Evolutionary conservation across 2,113 vertebrate species (phyloP), one percentile per base, ranked within the genome.

Genomic region (Brachyhypopomus gauderio): DNA sequence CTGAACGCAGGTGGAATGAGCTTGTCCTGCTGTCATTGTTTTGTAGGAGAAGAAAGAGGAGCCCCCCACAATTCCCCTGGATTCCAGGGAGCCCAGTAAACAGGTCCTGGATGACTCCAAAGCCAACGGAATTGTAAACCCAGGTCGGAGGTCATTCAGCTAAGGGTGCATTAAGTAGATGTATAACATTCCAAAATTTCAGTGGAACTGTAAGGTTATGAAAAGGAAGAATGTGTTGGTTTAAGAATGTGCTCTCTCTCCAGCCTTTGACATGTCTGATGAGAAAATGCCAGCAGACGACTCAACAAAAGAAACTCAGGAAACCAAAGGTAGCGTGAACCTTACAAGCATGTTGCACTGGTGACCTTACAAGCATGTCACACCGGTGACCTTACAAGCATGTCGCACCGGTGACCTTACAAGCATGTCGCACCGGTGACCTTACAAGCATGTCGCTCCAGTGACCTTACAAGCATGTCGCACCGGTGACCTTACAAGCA

Each of bases 191-290:
- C 45, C 9, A 52, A 14, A 11, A 9, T 14, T 34, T 19, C 25
- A 17, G 25, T n/a, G 38, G 6, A 9, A 55, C 72, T 56, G n/a
- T 14, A 30, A 20, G 23, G 56, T 63, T 12, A 17, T 55, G 30
- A 63, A 70, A 17, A 19, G 22, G 19, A 48, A 75, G 8, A 48
- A 36, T 30, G 36, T 20, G 20, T 9, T 58, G 23, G 66, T 48
- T 78, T 30, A 0, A 67, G 22, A 45, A 87, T 20, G 81, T 67
- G 80, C 17, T n/a, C 64, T 87, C 84, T 88, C 77, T 82, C 34
- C 83, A 95, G 95, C 77, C 63, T 93, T 93, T 80, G 89, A 93
- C 80, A 90, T 93, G 82, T 88, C 91, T 38, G 92, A 94, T 22
- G 92, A 93, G 71, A 82, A 55, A 1, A 36, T 82, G 2, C 85